Conservation (phyloP, 2,797 vertebrate genomes). For the Melanotaenia nigrans region DNA sequence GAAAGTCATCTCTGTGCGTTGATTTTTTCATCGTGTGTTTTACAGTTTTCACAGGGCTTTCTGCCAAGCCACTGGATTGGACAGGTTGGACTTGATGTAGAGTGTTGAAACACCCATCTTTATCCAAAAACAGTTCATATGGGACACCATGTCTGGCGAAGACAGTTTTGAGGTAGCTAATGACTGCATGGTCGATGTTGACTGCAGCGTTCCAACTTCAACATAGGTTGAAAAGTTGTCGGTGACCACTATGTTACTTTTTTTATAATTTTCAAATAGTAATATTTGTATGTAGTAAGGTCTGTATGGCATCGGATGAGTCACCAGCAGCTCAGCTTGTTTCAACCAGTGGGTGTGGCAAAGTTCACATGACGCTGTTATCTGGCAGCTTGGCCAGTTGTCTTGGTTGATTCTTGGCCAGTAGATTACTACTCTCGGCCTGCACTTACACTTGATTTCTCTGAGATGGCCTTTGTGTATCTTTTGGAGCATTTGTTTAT, state of each 20-base stretch:
- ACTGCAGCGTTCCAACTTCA: not conserved
- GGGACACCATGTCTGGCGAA: constrained; percentile 9
- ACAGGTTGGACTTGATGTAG: not conserved
- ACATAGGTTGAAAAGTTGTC: not conserved
- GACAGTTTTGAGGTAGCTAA: not conserved
- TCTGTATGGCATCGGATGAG: constrained; percentile 9
- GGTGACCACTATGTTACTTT: constrained; percentile 15
- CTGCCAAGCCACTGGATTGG: constrained; percentile 16
- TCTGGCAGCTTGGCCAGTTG: constrained; percentile 1
- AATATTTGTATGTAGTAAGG: not conserved
- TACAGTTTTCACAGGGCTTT: constrained; percentile 5
- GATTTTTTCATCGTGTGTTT: constrained; percentile 3
- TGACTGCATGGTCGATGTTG: constrained; percentile 1
- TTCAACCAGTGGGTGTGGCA: constrained; percentile 3
- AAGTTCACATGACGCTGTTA: constrained; percentile 16
- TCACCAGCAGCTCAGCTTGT: constrained; percentile 1
- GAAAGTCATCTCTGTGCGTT: no score
- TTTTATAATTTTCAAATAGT: constrained; percentile 1
- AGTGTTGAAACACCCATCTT: constrained; percentile 18
- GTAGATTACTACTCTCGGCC: not conserved
- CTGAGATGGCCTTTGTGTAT: constrained; percentile 23
- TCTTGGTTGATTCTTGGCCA: constrained; percentile 20
- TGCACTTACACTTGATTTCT: constrained; percentile 15
- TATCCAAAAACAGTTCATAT: constrained; percentile 9
- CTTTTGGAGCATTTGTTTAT: constrained; percentile 22